A percentile compares a stretch with the other conserved stretches of the same genome.
Conservation (phyloP, 2,113 vertebrate genomes). For the Otis tarda region DNA sequence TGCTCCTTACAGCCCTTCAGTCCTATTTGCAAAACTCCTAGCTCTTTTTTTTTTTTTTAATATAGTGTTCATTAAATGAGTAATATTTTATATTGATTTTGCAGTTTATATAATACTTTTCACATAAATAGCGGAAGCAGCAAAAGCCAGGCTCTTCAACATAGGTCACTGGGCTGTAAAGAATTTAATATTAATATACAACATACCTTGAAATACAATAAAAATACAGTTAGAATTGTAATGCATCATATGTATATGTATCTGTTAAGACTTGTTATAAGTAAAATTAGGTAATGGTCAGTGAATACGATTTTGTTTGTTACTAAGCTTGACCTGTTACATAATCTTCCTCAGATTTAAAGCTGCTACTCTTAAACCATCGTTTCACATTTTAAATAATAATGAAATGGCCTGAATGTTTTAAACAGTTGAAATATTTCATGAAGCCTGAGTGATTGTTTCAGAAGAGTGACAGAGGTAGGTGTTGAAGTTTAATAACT, state of each 20-base stretch:
- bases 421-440: constrained; percentile 48
- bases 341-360: background rate
- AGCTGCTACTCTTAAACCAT: background rate
- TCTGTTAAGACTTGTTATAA: background rate
- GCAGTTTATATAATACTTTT: background rate
- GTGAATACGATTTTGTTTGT: background rate
- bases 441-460: constrained; percentile 2
- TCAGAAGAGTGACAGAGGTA: background rate
- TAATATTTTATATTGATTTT: background rate
- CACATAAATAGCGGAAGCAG: background rate
- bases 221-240: background rate
- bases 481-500: background rate
- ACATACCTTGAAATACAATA: background rate
- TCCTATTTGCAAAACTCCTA: background rate
- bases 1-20: background rate
- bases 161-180: background rate
- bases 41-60: background rate
- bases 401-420: background rate
- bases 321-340: background rate
- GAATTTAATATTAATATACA: background rate
- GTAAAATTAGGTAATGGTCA: background rate
- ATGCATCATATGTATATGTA: background rate
- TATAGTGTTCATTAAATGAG: background rate
- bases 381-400: background rate
- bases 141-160: background rate